Conservation (phyloP, 2,113 vertebrate species). For the Probosciger aterrimus region DNA sequence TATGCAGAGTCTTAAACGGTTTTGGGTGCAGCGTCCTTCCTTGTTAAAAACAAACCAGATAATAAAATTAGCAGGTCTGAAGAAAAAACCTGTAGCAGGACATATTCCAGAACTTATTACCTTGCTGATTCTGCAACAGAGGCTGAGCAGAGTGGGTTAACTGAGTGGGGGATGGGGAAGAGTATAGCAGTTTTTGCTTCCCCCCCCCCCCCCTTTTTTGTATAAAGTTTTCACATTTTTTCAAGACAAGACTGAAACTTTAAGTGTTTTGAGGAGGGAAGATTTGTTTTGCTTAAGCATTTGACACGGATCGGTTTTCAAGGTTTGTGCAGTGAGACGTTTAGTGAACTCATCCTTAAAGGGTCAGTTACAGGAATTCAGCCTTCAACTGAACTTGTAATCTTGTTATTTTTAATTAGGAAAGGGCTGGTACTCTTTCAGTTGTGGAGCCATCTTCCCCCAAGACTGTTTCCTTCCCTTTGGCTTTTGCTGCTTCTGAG, state of each 20-base stretch:
- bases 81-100: not conserved
- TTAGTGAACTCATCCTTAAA: constrained; percentile 34
- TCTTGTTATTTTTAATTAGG: constrained; percentile 66
- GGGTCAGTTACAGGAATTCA: constrained; percentile 65
- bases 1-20: not conserved
- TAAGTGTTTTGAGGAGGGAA: constrained; percentile 10
- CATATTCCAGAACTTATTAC: not conserved
- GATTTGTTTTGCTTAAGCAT: constrained; percentile 37
- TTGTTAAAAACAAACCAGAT: not conserved
- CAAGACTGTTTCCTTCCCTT: not conserved
- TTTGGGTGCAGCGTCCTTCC: not conserved
- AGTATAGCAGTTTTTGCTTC: not conserved
- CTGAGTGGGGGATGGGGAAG: not conserved
- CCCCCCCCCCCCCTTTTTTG: not conserved
- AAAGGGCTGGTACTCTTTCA: not conserved
- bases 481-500: not conserved
- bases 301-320: not conserved
- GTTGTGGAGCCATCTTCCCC: constrained; percentile 3
- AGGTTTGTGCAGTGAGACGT: not conserved
- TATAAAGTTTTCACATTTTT: not conserved
- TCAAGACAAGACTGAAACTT: not conserved
- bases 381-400: constrained; percentile 64
- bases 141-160: not conserved
- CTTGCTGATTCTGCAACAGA: not conserved
- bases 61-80: not conserved